Percentiles rank a stretch among this genome's conserved stretches.
These are phyloP conservation scores for Pteropus alecto DNA, from an alignment of 2,113 vertebrate genomes.

Conservation along the genomic window DNA sequence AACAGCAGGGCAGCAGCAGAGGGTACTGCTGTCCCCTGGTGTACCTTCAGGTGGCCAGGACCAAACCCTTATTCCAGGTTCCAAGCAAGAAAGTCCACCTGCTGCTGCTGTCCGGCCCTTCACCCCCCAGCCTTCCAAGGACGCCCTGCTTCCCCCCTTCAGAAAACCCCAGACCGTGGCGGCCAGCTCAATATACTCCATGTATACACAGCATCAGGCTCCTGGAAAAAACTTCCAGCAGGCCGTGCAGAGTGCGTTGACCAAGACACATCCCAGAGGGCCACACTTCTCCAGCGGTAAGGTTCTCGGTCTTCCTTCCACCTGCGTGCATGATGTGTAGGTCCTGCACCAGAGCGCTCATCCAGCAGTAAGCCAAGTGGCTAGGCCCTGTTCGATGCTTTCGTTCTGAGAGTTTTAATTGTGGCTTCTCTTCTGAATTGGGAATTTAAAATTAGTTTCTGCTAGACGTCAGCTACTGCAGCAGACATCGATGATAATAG, in stretches of 20 bases:
- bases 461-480: background rate
- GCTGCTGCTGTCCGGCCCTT: slow-evolving; percentile 95
- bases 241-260: slow-evolving; percentile 86
- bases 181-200: slow-evolving; percentile 96
- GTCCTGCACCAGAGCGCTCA: fast-evolving
- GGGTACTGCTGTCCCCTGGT: slow-evolving; percentile 69
- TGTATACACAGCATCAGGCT: slow-evolving; percentile 94
- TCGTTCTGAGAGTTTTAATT: background rate
- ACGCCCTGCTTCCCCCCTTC: slow-evolving; percentile 82
- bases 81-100: slow-evolving; percentile 93
- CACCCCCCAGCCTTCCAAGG: slow-evolving; percentile 93
- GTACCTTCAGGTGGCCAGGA: slow-evolving; percentile 82
- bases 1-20: slow-evolving; percentile 80
- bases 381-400: background rate
- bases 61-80: slow-evolving; percentile 86
- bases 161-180: slow-evolving; percentile 92
- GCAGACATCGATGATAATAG: background rate
- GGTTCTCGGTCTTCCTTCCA: background rate
- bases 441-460: background rate
- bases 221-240: slow-evolving; percentile 89
- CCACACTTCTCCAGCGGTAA: slow-evolving; percentile 92
- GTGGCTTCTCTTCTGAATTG: background rate
- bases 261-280: slow-evolving; percentile 84
- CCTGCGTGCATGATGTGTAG: fast-evolving
- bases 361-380: fast-evolving